Base-by-base conservation (phyloP, 2,888 invertebrate species). In the Calameuta filiformis region DNA sequence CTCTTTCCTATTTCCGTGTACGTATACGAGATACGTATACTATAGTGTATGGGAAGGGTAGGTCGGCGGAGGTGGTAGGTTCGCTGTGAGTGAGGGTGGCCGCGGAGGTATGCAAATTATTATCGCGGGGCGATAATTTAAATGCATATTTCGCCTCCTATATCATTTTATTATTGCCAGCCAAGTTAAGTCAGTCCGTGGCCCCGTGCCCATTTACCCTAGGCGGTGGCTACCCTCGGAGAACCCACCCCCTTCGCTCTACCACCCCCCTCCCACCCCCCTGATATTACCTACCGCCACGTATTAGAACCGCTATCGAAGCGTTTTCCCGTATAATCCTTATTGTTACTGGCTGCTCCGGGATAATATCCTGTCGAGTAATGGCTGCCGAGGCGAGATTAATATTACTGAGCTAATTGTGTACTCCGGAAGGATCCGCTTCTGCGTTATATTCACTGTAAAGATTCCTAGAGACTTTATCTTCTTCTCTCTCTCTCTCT, bases 91-190 rank as follows among this genome's bases (percentile, higher is more conserved):
- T 71, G 68, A n/a, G 68, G 75, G 75, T 79, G 84, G 87, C 84
- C 87, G 85, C 87, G 89, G 90, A 82, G 88, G 88, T 90, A 91
- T 91, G 91, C 90, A 91, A 91, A 91, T 91, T 91, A 91, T 91
- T 91, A 91, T 91, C 91, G 90, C 90, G 87, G 89, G 88, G 90
- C 90, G 91, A 91, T 91, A 91, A 91, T 91, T 91, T 91, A 91
- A 91, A 91, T 91, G 91, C 90, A 91, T 91, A 91, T 91, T 91
- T 91, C 87, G 90, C 90, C 91, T 90, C 90, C 91, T 91, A 91
- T 91, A 91, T 91, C 91, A 91, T 91, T 91, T 91, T 91, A 89
- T 91, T 91, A 91, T 91, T 91, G 91, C 91, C 89, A 87, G 89
- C 85, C 88, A 89, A 89, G 88, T 89, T 89, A 88, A 89, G 89